Evolutionary conservation across 2,888 invertebrate species (phyloP).

Genomic region (Polymixis flavicincta): DNA sequence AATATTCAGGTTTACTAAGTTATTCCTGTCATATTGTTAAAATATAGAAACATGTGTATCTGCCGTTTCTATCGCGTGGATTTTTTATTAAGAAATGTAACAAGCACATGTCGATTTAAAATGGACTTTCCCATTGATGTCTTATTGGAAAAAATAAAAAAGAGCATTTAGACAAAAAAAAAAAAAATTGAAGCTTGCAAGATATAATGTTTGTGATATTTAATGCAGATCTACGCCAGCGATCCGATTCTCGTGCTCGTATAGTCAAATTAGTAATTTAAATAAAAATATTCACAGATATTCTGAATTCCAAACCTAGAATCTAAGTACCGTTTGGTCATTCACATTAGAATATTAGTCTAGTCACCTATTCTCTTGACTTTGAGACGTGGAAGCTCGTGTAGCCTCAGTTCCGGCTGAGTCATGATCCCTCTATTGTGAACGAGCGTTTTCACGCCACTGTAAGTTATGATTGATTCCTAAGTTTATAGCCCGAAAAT

Average conservation of each 20-base stretch:
- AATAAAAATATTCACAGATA: constrained; percentile 5
- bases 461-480: constrained; percentile 51
- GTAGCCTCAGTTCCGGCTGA: constrained; percentile 23
- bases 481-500: constrained; percentile 26
- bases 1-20: constrained; percentile 17
- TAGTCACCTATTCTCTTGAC: constrained; percentile 43
- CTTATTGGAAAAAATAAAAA: neutral
- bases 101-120: neutral
- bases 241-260: neutral
- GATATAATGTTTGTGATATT: neutral
- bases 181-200: neutral
- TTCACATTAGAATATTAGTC: constrained; percentile 22
- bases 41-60: neutral
- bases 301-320: neutral
- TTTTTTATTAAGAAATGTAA: neutral
- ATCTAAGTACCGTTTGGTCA: neutral
- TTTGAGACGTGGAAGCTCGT: constrained; percentile 31
- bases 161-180: neutral
- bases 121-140: neutral
- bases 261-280: neutral
- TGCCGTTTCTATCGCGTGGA: neutral
- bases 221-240: neutral
- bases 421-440: constrained; percentile 52
- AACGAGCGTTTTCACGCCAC: constrained; percentile 38
- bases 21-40: neutral